These are phyloP conservation scores for Stegodyphus dumicola DNA, from an alignment of 1,140 invertebrate species.

Conservation along the genomic window DNA sequence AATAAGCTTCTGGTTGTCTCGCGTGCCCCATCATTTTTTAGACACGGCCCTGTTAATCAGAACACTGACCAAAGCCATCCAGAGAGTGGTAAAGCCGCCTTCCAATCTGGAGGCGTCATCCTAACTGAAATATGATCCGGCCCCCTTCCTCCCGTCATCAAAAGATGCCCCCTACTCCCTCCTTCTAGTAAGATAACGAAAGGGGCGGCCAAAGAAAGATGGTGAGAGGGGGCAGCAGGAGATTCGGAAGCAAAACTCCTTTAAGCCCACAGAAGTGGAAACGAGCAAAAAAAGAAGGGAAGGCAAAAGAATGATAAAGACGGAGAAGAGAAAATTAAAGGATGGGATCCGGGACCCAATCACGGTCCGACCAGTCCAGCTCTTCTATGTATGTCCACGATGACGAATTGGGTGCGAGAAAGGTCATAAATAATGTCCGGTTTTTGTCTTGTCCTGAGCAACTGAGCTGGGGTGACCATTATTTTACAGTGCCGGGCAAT, in stretches of 20 bases:
- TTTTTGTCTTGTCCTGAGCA: conserved; percentile 54
- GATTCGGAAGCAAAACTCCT: conserved; percentile 58
- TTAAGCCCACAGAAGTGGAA: conserved; percentile 60
- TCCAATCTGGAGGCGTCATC: conserved; percentile 59
- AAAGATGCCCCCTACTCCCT: conserved; percentile 33
- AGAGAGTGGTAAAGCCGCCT: conserved; percentile 54
- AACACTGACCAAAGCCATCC: conserved; percentile 49
- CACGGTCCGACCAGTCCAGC: conserved; percentile 47
- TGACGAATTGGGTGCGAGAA: conserved; percentile 58
- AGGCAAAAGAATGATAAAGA: conserved; percentile 57
- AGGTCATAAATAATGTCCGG: conserved; percentile 58
- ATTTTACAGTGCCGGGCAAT: conserved; percentile 37
- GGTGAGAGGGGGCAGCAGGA: conserved; percentile 18
- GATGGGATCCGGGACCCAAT: conserved; percentile 45
- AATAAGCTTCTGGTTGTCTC: conserved; percentile 25
- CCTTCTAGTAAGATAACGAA: conserved; percentile 36
- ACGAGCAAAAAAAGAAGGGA: conserved; percentile 3
- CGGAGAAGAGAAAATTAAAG: conserved; percentile 54
- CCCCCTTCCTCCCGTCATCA: conserved; percentile 26
- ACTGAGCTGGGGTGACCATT: conserved; percentile 42
- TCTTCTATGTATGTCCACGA: conserved; percentile 56
- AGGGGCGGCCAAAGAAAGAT: conserved; percentile 25
- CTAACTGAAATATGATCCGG: conserved; percentile 58
- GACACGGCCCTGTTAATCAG: conserved; percentile 52
- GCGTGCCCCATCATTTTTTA: conserved; percentile 54